phyloP scores from a whole-genome alignment of 2,113 vertebrate genomes.

The Pterocles orientalis region DNA sequence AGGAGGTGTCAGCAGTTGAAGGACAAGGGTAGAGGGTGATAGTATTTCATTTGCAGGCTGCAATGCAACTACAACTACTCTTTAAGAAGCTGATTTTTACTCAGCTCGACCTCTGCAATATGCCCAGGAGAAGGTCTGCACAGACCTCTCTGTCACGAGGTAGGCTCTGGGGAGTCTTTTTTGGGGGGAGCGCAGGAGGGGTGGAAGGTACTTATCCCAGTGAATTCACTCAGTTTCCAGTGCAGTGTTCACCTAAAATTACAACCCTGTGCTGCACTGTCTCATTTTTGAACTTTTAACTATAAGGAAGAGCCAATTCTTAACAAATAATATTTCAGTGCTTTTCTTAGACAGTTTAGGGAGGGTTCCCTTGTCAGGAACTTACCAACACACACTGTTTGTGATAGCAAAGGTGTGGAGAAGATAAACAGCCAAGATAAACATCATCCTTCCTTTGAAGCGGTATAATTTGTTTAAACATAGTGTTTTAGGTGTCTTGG shows the following conservation, averaged over 20 bases:
- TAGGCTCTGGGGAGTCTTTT: neutral
- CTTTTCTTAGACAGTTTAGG: neutral
- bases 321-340: neutral
- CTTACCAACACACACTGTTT: neutral
- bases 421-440: neutral
- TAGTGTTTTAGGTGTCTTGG: neutral
- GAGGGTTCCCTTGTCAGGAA: neutral
- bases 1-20: neutral
- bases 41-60: neutral
- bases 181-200: fast-evolving
- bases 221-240: neutral
- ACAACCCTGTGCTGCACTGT: neutral
- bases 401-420: neutral
- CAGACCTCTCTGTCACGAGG: neutral
- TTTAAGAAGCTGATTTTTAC: neutral
- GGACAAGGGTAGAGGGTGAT: neutral
- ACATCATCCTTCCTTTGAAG: neutral
- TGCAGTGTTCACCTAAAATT: neutral
- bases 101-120: neutral
- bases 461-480: neutral
- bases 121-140: neutral
- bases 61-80: neutral
- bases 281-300: neutral
- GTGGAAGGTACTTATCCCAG: neutral
- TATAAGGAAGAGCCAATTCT: neutral